phyloP scores from a whole-genome alignment of 2,888 invertebrate species.

The Nymphalis polychloros region DNA sequence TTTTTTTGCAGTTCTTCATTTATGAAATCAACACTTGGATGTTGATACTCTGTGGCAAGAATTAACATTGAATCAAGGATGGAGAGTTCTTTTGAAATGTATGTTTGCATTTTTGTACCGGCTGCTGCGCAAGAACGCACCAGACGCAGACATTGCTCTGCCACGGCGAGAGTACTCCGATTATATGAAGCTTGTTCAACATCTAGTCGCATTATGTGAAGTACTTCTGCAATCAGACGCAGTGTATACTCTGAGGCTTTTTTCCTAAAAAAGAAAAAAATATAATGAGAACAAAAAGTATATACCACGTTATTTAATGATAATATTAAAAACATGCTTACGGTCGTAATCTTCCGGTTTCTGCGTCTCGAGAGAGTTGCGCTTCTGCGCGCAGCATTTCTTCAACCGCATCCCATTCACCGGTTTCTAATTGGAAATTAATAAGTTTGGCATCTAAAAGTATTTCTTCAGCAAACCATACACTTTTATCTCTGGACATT shows the following conservation, averaged over 20 bases:
- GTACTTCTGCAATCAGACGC: slow-evolving; percentile 75
- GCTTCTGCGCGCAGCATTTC: slow-evolving; percentile 79
- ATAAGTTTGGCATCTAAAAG: slow-evolving; percentile 77
- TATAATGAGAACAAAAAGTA: background rate
- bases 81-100: slow-evolving; percentile 76
- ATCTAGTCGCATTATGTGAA: slow-evolving; percentile 76
- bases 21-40: slow-evolving; percentile 69
- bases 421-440: slow-evolving; percentile 75
- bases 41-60: slow-evolving; percentile 73
- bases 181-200: slow-evolving; percentile 76
- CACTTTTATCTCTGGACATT: slow-evolving; percentile 80
- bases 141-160: slow-evolving; percentile 77
- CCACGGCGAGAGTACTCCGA: slow-evolving; percentile 75
- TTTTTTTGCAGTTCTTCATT: slow-evolving; percentile 74
- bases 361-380: slow-evolving; percentile 74
- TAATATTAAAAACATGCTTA: slow-evolving; percentile 48
- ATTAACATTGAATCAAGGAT: slow-evolving; percentile 76
- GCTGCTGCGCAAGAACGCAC: slow-evolving; percentile 80
- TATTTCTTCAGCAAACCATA: slow-evolving; percentile 80
- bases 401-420: slow-evolving; percentile 79
- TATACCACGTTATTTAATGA: background rate
- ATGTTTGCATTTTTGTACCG: slow-evolving; percentile 78
- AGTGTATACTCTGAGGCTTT: slow-evolving; percentile 78
- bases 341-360: slow-evolving; percentile 77
- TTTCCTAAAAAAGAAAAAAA: slow-evolving; percentile 60